phyloP scores from a whole-genome alignment of 1,140 invertebrate species.

The Drosophila orena region DNA sequence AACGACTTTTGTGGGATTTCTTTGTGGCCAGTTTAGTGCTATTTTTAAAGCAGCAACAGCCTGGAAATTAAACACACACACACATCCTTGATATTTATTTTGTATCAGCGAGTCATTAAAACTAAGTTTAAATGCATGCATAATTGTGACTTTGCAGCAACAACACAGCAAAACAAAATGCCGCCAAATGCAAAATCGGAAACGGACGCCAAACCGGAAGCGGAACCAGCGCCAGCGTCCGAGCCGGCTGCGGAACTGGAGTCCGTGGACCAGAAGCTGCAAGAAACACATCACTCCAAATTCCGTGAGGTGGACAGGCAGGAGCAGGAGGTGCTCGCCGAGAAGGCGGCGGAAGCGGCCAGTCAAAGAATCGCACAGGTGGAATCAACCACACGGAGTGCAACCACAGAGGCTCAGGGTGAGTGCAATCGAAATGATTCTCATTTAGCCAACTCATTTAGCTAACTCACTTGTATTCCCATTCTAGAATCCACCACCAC shows the following conservation, averaged over 20 bases:
- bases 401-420: conserved; percentile 80
- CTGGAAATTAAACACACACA: conserved; percentile 20
- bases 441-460: too few species aligned
- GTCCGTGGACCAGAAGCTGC: conserved; percentile 65
- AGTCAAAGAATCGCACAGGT: conserved; percentile 78
- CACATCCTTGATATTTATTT: neutral
- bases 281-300: conserved; percentile 72
- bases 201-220: conserved; percentile 59
- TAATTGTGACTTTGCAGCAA: conserved; percentile 16
- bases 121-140: too few species aligned
- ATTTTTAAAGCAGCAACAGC: conserved; percentile 50
- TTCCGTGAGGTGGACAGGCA: conserved; percentile 70
- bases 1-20: conserved; percentile 66
- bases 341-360: conserved; percentile 54
- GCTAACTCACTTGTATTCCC: too few species aligned
- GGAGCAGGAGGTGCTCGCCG: conserved; percentile 40
- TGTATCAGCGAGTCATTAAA: neutral
- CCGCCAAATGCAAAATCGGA: conserved; percentile 78
- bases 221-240: conserved; percentile 68
- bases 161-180: conserved; percentile 73
- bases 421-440: neutral
- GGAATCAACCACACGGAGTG: conserved; percentile 72
- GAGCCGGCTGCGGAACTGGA: conserved; percentile 63
- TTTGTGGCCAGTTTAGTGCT: conserved; percentile 16
- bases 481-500: conserved; percentile 66